Base-by-base conservation (phyloP, 2,888 invertebrate species). In the Phalera bucephala region DNA sequence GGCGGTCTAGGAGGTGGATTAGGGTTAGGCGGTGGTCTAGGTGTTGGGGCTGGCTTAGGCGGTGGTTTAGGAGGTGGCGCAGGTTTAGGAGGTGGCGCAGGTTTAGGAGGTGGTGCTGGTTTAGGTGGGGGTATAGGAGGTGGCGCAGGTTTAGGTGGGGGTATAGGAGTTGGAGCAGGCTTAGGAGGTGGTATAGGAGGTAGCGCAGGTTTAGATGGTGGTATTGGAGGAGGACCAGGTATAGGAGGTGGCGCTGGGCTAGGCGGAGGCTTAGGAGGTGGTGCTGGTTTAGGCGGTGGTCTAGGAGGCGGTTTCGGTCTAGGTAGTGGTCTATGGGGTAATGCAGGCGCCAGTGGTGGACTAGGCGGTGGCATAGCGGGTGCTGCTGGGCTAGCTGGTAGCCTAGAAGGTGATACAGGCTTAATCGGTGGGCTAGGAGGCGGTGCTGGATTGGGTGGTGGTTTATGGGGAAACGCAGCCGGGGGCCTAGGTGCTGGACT, bases 101-200 rank as follows among this genome's bases (percentile, higher is more conserved):
- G n/a, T 1, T 9, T 29, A 17, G 34, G 33, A 5, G 47, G 40
- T 13, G 26, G 36, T 0, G 32, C 34, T 2, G 46, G 41, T 1
- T 0, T 25, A 0, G 41, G 33, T 0, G 39, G 40, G 8, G 46
- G 40, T 0, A 0, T 21, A 11, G 42, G 33, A 0, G 36, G 3
- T 17, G 17, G 17, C 5, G 5, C 40, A 5, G 43, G 43, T 1
- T 1, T 23, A 0, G 35, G 31, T 0, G 51, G 31, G 6, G 26
- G 14, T 6, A 26, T 47, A 15, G 57, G 51, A 5, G 41, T 47
- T 13, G 57, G 53, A 0, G 19, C 50, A 2, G 58, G 47, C 1
- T 10, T 36, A 0, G 22, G 34, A 0, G 27, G 31, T 13, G 46
- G 42, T 0, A 0, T 22, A 5, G 43, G 37, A 10, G 31, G 26